Evolutionary conservation across 2,888 invertebrate genomes (phyloP).

Genomic region (Axea sp.): DNA sequence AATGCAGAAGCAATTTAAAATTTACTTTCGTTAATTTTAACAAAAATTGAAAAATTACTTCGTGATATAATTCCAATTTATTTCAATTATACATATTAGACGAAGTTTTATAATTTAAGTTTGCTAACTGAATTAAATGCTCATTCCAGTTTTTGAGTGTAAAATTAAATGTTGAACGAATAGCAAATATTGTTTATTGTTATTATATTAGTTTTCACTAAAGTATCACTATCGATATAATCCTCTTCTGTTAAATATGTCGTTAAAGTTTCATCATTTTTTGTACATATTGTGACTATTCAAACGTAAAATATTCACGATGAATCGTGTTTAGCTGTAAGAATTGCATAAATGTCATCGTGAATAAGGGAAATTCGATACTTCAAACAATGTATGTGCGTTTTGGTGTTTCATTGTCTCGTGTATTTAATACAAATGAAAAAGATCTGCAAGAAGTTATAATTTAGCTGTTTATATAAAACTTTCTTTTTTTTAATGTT

Average conservation of each 20-base stretch:
- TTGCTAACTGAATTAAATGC: too few relatives aligned
- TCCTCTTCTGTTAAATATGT: constrained; percentile 10
- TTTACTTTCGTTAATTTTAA: too few relatives aligned
- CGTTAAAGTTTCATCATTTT: constrained; percentile 42
- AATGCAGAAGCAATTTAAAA: too few relatives aligned
- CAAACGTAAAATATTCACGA: constrained; percentile 38
- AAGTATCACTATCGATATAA: constrained; percentile 19
- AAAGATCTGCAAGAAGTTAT: too few relatives aligned
- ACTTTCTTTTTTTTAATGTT: too few relatives aligned
- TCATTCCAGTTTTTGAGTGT: too few relatives aligned
- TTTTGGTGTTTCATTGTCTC: constrained; percentile 38
- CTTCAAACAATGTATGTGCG: constrained; percentile 48
- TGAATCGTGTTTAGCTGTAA: constrained; percentile 42
- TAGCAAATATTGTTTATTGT: constrained; percentile 4
- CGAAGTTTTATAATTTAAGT: too few relatives aligned
- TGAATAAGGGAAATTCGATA: constrained; percentile 43
- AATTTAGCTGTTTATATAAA: too few relatives aligned
- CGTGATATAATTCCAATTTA: too few relatives aligned
- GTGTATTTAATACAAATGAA: constrained; percentile 26
- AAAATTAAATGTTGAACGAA: not conserved
- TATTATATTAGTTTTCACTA: constrained; percentile 6
- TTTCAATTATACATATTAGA: too few relatives aligned
- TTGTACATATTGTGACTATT: constrained; percentile 22
- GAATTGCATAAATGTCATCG: constrained; percentile 45
- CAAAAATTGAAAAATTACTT: too few relatives aligned